Conservation (phyloP, 2,888 invertebrate species). For the Lucinisca nassula region DNA sequence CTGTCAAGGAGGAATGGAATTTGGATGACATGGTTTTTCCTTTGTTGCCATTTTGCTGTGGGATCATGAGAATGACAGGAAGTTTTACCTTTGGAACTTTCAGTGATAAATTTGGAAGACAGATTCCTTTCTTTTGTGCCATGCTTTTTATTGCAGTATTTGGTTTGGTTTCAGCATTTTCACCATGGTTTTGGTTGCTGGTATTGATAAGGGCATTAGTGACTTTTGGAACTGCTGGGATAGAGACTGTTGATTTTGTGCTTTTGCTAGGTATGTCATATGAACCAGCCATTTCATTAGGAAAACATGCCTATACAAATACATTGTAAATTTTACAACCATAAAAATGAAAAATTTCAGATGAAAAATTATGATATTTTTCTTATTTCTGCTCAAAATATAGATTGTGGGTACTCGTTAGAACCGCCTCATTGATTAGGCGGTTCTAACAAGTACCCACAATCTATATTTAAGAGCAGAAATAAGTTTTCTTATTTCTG, state of each 20-base stretch:
- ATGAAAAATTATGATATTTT: no score
- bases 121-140: constrained; percentile 75
- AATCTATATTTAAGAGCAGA: no score
- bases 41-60: constrained; percentile 77
- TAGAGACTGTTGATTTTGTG: constrained; percentile 81
- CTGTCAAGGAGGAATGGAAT: constrained; percentile 79
- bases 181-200: constrained; percentile 75
- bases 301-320: no score
- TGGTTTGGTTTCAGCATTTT: constrained; percentile 79
- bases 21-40: constrained; percentile 77
- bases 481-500: no score
- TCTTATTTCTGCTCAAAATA: no score
- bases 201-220: constrained; percentile 74
- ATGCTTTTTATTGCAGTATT: constrained; percentile 74
- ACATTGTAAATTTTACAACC: no score
- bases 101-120: constrained; percentile 81
- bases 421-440: no score
- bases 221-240: constrained; percentile 78
- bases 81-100: constrained; percentile 78
- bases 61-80: constrained; percentile 77
- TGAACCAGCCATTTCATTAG: no score
- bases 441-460: no score
- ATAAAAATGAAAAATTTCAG: no score
- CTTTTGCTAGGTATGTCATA: constrained; percentile 78
- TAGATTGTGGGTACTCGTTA: no score